Evolutionary conservation across 2,888 invertebrate species (phyloP).

Genomic region (Nomada goodeniana): DNA sequence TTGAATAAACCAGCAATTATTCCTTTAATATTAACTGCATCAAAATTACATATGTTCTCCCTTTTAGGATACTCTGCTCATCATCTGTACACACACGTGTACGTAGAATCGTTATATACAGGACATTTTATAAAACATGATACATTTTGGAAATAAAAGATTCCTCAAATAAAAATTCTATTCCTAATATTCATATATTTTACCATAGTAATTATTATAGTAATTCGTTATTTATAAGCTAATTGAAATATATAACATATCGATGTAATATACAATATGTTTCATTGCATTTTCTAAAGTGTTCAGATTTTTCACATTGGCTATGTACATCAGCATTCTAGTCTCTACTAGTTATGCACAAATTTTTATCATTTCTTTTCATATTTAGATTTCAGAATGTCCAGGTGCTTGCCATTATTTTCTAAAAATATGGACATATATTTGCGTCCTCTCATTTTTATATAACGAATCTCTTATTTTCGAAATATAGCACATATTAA

Average conservation of each 20-base stretch:
- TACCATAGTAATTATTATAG: conserved; percentile 1
- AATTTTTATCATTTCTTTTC: conserved; percentile 8
- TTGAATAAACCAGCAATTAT: conserved; percentile 9
- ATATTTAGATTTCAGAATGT: conserved; percentile 42
- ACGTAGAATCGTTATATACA: conserved; percentile 36
- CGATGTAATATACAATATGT: conserved; percentile 2
- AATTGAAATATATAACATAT: conserved; percentile 8
- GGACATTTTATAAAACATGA: conserved; percentile 43
- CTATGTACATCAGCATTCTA: conserved; percentile 19
- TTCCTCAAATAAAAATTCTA: conserved; percentile 24
- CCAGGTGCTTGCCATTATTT: conserved; percentile 15
- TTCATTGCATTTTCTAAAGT: neutral
- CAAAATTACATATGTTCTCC: conserved; percentile 15
- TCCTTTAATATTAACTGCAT: conserved; percentile 14
- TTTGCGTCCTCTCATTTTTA: conserved; percentile 29
- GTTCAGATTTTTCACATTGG: neutral
- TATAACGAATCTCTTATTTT: conserved; percentile 51
- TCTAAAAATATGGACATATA: conserved; percentile 52
- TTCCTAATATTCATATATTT: conserved; percentile 6
- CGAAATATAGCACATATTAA: conserved; percentile 35
- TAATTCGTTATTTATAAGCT: neutral
- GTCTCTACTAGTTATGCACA: conserved; percentile 17
- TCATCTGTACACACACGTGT: conserved; percentile 46
- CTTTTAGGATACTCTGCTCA: conserved; percentile 13
- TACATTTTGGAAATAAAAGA: conserved; percentile 54